Evolutionary conservation across 2,113 vertebrate species (phyloP).

Genomic region (Leptobrachium leishanense): DNA sequence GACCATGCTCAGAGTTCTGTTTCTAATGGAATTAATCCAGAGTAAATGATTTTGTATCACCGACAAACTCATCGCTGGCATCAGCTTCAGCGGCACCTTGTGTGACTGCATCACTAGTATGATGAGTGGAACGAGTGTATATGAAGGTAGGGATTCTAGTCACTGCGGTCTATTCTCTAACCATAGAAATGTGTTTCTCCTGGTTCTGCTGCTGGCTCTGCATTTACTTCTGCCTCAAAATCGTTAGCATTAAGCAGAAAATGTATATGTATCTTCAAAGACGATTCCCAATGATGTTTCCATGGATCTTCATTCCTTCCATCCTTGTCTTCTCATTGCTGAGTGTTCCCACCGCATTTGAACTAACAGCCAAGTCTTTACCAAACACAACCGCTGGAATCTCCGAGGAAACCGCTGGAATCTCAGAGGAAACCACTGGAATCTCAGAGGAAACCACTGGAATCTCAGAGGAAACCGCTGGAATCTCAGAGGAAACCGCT

Average conservation of each 20-base stretch:
- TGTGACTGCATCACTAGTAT: neutral
- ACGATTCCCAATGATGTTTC: neutral
- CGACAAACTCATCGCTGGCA: neutral
- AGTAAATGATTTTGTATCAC: neutral
- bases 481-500: too few species aligned
- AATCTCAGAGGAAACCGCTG: too few species aligned
- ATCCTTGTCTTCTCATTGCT: neutral
- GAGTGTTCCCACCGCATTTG: neutral
- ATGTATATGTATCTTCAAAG: constrained; percentile 4
- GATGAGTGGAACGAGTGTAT: neutral
- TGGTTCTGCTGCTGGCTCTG: constrained; percentile 11
- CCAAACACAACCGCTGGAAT: too few species aligned
- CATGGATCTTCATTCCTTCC: constrained; percentile 4
- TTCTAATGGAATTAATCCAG: neutral
- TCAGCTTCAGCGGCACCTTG: neutral
- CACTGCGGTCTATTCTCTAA: neutral
- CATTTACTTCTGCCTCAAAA: neutral
- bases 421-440: too few species aligned
- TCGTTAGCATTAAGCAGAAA: neutral
- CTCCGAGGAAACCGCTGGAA: too few species aligned
- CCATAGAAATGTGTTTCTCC: neutral
- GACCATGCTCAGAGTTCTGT: neutral
- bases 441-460: too few species aligned
- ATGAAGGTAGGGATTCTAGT: neutral
- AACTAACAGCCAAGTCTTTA: too few species aligned